Conservation (phyloP, 2,888 invertebrate genomes). For the Pammene aurita region DNA sequence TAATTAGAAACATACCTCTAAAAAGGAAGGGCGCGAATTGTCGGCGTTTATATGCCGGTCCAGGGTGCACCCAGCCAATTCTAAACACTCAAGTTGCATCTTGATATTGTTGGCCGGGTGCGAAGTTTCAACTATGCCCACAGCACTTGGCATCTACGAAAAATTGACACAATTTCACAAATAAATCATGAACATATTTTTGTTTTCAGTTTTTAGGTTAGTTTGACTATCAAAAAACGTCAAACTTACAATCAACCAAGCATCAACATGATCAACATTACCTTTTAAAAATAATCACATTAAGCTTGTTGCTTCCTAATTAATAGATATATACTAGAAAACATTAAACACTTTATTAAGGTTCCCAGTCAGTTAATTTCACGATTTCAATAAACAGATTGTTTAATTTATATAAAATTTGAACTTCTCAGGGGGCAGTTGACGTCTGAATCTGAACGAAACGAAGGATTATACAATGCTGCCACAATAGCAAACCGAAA, state of each 20-base stretch:
- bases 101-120: conserved; percentile 66
- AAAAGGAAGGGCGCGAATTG: conserved; percentile 87
- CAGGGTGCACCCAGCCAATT: conserved; percentile 90
- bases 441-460: conserved; percentile 1
- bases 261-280: conserved; percentile 18
- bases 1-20: conserved; percentile 70
- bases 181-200: conserved; percentile 43
- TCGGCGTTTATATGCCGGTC: conserved; percentile 89
- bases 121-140: conserved; percentile 64
- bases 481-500: not conserved
- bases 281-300: conserved; percentile 28
- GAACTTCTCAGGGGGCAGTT: conserved; percentile 29
- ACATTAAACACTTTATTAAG: conserved; percentile 4
- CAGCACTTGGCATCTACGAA: conserved; percentile 75
- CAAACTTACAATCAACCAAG: conserved; percentile 16
- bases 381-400: not conserved
- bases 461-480: conserved; percentile 11
- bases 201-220: conserved; percentile 34
- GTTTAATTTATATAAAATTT: conserved; percentile 19
- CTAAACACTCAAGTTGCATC: conserved; percentile 86
- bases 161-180: conserved; percentile 48
- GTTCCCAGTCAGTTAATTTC: not conserved
- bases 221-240: conserved; percentile 20
- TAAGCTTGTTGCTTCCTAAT: not conserved
- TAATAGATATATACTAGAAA: not conserved